Conservation (phyloP, 37 sponge, comb jelly and placozoan genomes). For the Theonella swinhoei region DNA sequence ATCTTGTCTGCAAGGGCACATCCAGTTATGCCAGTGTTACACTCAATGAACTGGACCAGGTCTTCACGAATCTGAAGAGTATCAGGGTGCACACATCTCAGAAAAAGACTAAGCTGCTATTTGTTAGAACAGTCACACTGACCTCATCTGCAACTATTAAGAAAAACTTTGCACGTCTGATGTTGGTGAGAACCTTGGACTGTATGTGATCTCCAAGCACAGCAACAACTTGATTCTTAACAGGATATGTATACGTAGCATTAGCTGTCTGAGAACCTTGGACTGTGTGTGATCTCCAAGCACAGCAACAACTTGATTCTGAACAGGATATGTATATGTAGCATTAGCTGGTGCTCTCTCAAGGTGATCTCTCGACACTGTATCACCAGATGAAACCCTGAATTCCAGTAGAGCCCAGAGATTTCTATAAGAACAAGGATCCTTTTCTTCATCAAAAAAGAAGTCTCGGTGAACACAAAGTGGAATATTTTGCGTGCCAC, state of each 20-base stretch:
- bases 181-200: not conserved
- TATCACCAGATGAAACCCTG: constrained; percentile 36
- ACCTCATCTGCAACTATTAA: constrained; percentile 61
- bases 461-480: constrained; percentile 40
- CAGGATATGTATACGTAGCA: no score
- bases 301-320: no score
- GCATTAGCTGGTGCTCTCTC: constrained; percentile 17
- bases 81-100: constrained; percentile 58
- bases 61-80: constrained; percentile 62
- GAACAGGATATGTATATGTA: constrained; percentile 22
- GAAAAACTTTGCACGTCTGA: constrained; percentile 18
- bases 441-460: constrained; percentile 18
- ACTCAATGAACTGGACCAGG: constrained; percentile 58
- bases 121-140: constrained; percentile 56
- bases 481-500: constrained; percentile 41
- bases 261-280: not conserved
- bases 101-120: constrained; percentile 51
- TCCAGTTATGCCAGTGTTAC: constrained; percentile 72
- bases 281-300: constrained; percentile 9
- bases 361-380: not conserved
- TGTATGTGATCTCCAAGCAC: constrained; percentile 19
- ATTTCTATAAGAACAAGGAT: not conserved
- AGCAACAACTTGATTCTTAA: constrained; percentile 4
- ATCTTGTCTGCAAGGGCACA: constrained; percentile 65
- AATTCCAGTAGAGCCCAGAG: constrained; percentile 26